Base-by-base conservation (phyloP, 2,888 invertebrate genomes). In the Tridacna gigas region DNA sequence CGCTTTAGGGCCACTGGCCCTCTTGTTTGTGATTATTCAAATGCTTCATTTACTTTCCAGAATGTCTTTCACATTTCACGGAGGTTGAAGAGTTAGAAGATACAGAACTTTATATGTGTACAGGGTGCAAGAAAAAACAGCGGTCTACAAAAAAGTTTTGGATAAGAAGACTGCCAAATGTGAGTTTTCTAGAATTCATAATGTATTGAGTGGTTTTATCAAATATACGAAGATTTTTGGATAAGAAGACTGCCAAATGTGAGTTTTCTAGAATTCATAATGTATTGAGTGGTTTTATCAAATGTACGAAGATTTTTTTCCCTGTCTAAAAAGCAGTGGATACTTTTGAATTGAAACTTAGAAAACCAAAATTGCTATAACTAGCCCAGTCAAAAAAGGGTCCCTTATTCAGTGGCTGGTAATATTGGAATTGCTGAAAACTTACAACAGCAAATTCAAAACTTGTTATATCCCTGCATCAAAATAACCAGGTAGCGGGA, bases 151-250 rank as follows among this genome's bases (percentile, higher is more conserved):
- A 97, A 95, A 97, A 97, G 94, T 97, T 97, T 95, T 97, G 97
- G 97, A 97, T 97, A 92, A 96, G 97, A 85, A 95, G 97, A 91
- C 95, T 97, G 92, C 97, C 97, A 87, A 97, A 97, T 95, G 97
- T 96, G 94, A 95, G 95, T 75, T 63, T 69, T 15, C 37, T 37
- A 2, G 37, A 2, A 4, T 37, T 37, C 7, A 37, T n/a, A n/a
- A n/a, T n/a, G n/a, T n/a, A n/a, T n/a, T n/a, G n/a, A n/a, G n/a
- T n/a, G n/a, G n/a, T n/a, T n/a, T n/a, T n/a, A n/a, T n/a, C n/a
- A n/a, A n/a, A n/a, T n/a, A n/a, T n/a, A n/a, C n/a, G n/a, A 97
- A 95, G 97, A 97, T 94, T 97, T 97, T 95, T 97, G 97, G 97
- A 97, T 97, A 92, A 96, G 97, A 85, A 95, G 97, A 91, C 95